A percentile compares a stretch with the other conserved stretches of the same genome.
Conservation (phyloP, 2,888 invertebrate species). For the Noctuana brunneofusca region DNA sequence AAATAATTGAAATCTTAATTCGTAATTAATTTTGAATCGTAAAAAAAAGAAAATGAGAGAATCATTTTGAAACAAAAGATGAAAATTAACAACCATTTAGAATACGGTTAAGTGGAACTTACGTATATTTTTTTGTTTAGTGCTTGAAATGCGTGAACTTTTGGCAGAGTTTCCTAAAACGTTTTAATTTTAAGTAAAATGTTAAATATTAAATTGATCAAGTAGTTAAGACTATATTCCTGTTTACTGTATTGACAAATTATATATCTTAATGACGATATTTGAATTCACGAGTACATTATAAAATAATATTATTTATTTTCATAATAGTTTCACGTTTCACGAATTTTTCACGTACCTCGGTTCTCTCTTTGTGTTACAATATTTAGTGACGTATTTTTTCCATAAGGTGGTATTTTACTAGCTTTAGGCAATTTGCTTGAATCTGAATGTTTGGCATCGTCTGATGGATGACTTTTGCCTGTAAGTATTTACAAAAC, state of each 20-base stretch:
- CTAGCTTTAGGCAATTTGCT: conserved; percentile 9
- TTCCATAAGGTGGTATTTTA: conserved; percentile 19
- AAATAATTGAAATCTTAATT: neutral
- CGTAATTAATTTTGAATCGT: too few relatives aligned
- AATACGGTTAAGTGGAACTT: neutral
- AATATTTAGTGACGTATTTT: neutral
- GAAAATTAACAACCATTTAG: too few relatives aligned
- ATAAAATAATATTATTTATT: too few relatives aligned
- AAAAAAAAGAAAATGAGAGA: too few relatives aligned
- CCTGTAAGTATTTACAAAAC: neutral
- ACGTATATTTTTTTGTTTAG: conserved; percentile 9
- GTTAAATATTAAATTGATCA: too few relatives aligned
- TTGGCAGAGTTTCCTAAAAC: neutral
- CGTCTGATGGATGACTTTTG: neutral
- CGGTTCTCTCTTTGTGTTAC: conserved; percentile 1
- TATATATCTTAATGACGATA: too few relatives aligned
- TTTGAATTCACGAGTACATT: too few relatives aligned
- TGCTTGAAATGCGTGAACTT: neutral
- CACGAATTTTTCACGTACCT: conserved; percentile 13
- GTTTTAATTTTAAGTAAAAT: neutral
- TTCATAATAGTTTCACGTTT: too few relatives aligned
- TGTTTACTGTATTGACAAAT: too few relatives aligned
- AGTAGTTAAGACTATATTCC: too few relatives aligned
- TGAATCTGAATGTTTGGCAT: neutral
- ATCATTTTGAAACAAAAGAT: too few relatives aligned